Evolutionary conservation across 2,797 vertebrate genomes (phyloP).

Genomic region (Epinephelus malabaricus): DNA sequence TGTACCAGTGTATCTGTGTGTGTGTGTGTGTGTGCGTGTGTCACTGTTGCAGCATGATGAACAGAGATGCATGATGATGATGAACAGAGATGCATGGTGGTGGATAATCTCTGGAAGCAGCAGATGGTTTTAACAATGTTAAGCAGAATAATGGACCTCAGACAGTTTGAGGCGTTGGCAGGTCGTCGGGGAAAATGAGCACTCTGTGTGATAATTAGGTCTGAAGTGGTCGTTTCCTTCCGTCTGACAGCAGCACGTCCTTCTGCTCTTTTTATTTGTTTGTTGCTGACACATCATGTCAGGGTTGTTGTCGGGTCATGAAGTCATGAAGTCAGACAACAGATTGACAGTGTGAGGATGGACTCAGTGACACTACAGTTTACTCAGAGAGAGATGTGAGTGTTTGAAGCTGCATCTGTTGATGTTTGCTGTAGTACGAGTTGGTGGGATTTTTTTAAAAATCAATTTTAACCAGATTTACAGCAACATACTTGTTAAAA

Average conservation of each 20-base stretch:
- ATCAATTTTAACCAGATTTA: too few species aligned
- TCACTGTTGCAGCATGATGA: not conserved
- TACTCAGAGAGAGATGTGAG: too few species aligned
- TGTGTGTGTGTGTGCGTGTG: not conserved
- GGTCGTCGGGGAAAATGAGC: constrained; percentile 14
- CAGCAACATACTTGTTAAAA: too few species aligned
- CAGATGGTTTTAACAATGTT: constrained; percentile 26
- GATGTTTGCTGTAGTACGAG: too few species aligned
- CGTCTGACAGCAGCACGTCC: not conserved
- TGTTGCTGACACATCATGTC: not conserved
- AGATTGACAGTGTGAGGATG: not conserved
- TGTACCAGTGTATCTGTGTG: constrained; percentile 16
- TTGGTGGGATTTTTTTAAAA: too few species aligned
- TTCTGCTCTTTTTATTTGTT: not conserved
- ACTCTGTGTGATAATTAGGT: constrained; percentile 8
- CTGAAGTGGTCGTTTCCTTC: constrained; percentile 7
- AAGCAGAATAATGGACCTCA: not conserved
- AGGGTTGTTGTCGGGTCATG: not conserved
- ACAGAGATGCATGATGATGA: constrained; percentile 15
- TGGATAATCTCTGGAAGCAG: not conserved
- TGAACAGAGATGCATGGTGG: constrained; percentile 15
- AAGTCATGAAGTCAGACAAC: not conserved
- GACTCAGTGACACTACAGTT: too few species aligned
- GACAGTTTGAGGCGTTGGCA: constrained; percentile 25
- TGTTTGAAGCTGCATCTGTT: too few species aligned